A percentile compares a stretch with the other conserved stretches of the same genome.
phyloP scores from a whole-genome alignment of 2,797 vertebrate species.

The Prionace glauca region DNA sequence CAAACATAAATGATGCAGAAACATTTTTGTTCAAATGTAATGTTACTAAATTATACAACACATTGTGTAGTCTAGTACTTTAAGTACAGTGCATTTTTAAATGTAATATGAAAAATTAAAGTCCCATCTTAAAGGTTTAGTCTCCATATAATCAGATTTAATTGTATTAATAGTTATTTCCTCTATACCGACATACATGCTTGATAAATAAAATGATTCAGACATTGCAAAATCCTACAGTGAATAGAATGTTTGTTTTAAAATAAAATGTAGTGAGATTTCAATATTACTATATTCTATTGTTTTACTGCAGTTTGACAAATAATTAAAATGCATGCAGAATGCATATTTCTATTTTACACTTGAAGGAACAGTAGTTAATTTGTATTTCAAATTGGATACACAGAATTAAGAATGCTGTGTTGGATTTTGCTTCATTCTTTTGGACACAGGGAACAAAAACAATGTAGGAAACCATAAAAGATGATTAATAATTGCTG shows the following conservation, averaged over 20 bases:
- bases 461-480: neutral
- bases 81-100: slow-evolving; percentile 29
- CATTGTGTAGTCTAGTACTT: slow-evolving; percentile 37
- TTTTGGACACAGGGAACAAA: neutral
- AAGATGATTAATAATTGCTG: neutral
- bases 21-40: slow-evolving; percentile 53
- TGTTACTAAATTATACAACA: slow-evolving; percentile 49
- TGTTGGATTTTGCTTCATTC: neutral
- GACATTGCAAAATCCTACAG: neutral
- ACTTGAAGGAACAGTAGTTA: slow-evolving; percentile 1
- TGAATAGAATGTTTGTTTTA: neutral
- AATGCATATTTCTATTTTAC: slow-evolving; percentile 33
- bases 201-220: neutral
- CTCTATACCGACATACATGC: neutral
- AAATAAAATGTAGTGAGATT: neutral
- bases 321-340: slow-evolving; percentile 23
- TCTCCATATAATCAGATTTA: slow-evolving; percentile 20
- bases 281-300: neutral
- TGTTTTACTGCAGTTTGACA: neutral
- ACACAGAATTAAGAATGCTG: neutral
- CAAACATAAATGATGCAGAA: slow-evolving; percentile 64
- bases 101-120: slow-evolving; percentile 37
- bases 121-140: neutral
- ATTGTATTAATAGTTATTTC: slow-evolving; percentile 20
- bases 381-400: slow-evolving; percentile 31